Percentiles rank a stretch among this genome's conserved stretches.
These are phyloP conservation scores for Campaea margaritaria DNA, from an alignment of 2,888 invertebrate genomes.

Conservation along the genomic window DNA sequence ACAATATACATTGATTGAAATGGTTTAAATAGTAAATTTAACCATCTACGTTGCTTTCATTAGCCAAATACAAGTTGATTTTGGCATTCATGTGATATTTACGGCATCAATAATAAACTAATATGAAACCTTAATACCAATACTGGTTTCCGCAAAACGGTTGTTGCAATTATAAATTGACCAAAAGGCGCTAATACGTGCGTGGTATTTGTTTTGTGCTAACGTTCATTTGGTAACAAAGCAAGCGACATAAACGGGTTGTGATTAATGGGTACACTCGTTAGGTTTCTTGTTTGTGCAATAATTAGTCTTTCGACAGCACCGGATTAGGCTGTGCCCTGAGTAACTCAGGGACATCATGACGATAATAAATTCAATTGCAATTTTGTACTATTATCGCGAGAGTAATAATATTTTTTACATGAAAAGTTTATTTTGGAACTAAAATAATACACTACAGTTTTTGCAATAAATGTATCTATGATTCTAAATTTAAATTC, in stretches of 20 bases:
- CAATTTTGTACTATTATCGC: too few species aligned
- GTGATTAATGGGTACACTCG: conserved; percentile 70
- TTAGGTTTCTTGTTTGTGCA: conserved; percentile 71
- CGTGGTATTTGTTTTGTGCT: conserved; percentile 46
- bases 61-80: too few species aligned
- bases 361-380: too few species aligned
- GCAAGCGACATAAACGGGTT: conserved; percentile 55
- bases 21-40: too few species aligned
- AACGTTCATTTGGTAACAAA: conserved; percentile 59
- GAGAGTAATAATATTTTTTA: too few species aligned
- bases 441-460: too few species aligned
- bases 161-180: conserved; percentile 34
- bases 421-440: too few species aligned
- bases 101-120: background rate
- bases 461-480: too few species aligned
- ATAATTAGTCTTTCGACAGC: conserved; percentile 58
- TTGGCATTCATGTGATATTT: too few species aligned
- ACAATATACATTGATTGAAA: too few species aligned
- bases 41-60: too few species aligned
- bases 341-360: background rate
- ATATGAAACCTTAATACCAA: conserved; percentile 17
- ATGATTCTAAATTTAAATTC: too few species aligned
- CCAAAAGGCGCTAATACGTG: conserved; percentile 18
- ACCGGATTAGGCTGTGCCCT: conserved; percentile 32
- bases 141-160: conserved; percentile 25